Evolutionary conservation across 2,888 invertebrate genomes (phyloP).

Genomic region (Clepsis dumicolana): DNA sequence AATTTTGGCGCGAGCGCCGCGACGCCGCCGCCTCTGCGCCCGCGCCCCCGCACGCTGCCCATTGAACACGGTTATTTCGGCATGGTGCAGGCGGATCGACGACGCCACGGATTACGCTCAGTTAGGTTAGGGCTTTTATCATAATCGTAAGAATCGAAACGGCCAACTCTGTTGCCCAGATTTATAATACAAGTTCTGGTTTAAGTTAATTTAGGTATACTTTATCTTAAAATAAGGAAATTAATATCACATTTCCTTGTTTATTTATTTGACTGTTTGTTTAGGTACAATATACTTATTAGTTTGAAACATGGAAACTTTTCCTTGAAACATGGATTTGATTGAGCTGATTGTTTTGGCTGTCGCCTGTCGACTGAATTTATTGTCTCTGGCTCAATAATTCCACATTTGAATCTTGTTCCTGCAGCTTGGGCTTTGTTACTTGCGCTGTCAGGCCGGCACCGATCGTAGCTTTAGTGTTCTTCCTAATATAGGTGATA

Average conservation of each 20-base stretch:
- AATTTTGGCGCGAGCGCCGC: slow-evolving; percentile 85
- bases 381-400: too few species aligned
- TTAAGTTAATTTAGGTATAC: not conserved
- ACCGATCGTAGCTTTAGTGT: too few species aligned
- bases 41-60: slow-evolving; percentile 65
- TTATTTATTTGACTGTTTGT: not conserved
- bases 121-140: slow-evolving; percentile 32
- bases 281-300: too few species aligned
- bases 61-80: slow-evolving; percentile 84
- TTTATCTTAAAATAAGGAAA: not conserved
- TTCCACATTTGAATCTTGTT: too few species aligned
- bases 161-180: not conserved
- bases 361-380: too few species aligned
- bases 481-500: too few species aligned
- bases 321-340: too few species aligned
- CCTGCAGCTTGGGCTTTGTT: too few species aligned
- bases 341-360: too few species aligned
- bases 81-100: slow-evolving; percentile 64
- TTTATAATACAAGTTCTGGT: not conserved
- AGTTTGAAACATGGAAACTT: too few species aligned
- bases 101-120: slow-evolving; percentile 46
- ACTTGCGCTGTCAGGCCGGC: too few species aligned
- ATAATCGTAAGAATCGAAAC: slow-evolving; percentile 18
- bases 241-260: not conserved
- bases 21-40: slow-evolving; percentile 70